Conservation (phyloP, 2,113 vertebrate species). For the Cephalophus harveyi region DNA sequence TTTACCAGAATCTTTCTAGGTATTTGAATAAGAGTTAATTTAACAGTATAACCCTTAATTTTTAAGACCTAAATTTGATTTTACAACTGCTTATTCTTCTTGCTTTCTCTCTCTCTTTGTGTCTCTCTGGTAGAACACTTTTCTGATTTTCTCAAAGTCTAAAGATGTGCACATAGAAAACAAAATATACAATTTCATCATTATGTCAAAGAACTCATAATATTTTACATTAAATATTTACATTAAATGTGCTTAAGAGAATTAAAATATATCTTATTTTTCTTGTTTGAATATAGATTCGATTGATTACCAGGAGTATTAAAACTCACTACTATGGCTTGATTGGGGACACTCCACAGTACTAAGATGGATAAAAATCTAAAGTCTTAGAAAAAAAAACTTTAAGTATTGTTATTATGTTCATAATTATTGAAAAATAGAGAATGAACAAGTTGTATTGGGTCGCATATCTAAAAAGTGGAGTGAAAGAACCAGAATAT, state of each 20-base stretch:
- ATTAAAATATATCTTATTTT: neutral
- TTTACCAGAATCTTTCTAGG: neutral
- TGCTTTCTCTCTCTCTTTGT: neutral
- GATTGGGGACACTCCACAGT: neutral
- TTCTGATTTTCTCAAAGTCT: neutral
- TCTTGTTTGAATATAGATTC: neutral
- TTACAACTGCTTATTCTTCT: neutral
- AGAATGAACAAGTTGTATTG: neutral
- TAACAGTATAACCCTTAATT: neutral
- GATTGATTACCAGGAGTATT: neutral
- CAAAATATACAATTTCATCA: neutral
- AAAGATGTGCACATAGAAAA: neutral
- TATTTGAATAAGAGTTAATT: neutral
- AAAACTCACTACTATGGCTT: neutral
- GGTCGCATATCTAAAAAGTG: neutral
- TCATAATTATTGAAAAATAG: neutral
- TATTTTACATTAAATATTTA: neutral
- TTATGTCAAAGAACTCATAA: neutral
- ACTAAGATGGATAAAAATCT: neutral
- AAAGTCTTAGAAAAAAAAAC: neutral
- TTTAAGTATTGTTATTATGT: neutral
- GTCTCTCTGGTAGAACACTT: neutral
- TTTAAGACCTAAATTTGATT: neutral
- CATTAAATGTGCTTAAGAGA: neutral
- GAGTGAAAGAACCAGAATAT: neutral